A percentile compares a stretch with the other conserved stretches of the same genome.
Evolutionary conservation across 2,113 vertebrate species (phyloP).

Genomic region (Clarias magur): DNA sequence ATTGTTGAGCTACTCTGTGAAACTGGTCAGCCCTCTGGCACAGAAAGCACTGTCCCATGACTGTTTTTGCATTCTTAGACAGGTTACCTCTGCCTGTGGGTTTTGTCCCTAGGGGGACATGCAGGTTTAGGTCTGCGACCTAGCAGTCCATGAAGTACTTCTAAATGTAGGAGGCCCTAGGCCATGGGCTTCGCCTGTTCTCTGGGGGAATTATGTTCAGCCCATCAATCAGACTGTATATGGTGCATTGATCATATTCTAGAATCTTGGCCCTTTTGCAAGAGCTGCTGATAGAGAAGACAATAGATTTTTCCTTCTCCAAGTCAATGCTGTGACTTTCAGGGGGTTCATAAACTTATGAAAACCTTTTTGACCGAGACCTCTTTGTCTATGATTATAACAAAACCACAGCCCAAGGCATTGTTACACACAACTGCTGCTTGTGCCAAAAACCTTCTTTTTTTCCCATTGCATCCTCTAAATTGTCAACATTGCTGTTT

Average conservation of each 20-base stretch:
- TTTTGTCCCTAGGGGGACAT: not conserved
- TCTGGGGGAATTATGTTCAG: not conserved
- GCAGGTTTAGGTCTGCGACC: not conserved
- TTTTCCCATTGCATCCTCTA: slow-evolving; percentile 19
- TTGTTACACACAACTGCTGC: slow-evolving; percentile 14
- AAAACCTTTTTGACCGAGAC: not conserved
- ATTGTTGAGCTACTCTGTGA: not conserved
- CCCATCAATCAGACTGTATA: not conserved
- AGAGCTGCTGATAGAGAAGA: not conserved
- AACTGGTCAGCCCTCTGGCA: not conserved
- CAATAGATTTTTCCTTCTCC: not conserved
- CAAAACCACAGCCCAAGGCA: not conserved
- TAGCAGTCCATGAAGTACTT: not conserved
- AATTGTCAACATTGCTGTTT: slow-evolving; percentile 40
- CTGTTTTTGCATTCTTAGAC: not conserved
- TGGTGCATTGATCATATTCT: not conserved
- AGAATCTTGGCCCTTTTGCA: not conserved
- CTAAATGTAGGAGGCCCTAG: not conserved
- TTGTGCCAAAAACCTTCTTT: not conserved
- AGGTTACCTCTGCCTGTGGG: not conserved
- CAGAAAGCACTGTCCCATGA: not conserved
- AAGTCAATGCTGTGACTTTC: not conserved
- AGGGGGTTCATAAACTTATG: not conserved
- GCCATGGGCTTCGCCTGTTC: not conserved
- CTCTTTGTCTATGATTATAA: not conserved